Base-by-base conservation (phyloP, 2,888 invertebrate species). In the Hedychridium roseum region DNA sequence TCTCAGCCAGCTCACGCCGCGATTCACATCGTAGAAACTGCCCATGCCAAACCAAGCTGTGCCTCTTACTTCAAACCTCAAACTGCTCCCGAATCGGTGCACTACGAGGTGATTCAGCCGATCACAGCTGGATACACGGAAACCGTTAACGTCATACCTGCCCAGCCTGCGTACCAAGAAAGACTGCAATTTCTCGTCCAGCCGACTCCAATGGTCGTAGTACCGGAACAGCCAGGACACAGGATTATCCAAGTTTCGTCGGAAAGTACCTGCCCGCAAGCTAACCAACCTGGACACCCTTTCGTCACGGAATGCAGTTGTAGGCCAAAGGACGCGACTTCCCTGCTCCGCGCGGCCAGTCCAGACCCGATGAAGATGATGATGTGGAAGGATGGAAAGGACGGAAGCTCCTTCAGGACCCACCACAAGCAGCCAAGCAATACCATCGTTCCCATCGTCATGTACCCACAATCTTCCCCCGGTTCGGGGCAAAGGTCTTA, bases 231-330 rank as follows among this genome's bases (percentile, higher is more conserved):
- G n/a, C n/a, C n/a, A n/a, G n/a, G n/a, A n/a, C n/a, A n/a, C n/a
- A n/a, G n/a, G n/a, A n/a, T n/a, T n/a, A n/a, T n/a, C n/a, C n/a
- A n/a, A n/a, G n/a, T n/a, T n/a, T n/a, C n/a, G n/a, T n/a, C n/a
- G n/a, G n/a, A n/a, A n/a, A n/a, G n/a, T n/a, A n/a, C 14, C 9
- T 17, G 11, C 5, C 28, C 15, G 11, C 26, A 39, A 11, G 1
- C 11, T 11, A n/a, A n/a, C n/a, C n/a, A n/a, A n/a, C n/a, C n/a
- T 11, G 38, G 2, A 1, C 11, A 40, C 12, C n/a, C n/a, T n/a
- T n/a, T 37, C 1, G 5, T 18, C 2, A 9, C 18, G 2, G 43
- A 54, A 2, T 50, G 56, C 28, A 32, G 7, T 27, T 56, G 55
- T 34, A 26, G 14, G 0, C 21, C 9, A 7, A 21, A 44, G 5